phyloP scores from a whole-genome alignment of 1,140 invertebrate species.

The Hylaeus volcanicus region DNA sequence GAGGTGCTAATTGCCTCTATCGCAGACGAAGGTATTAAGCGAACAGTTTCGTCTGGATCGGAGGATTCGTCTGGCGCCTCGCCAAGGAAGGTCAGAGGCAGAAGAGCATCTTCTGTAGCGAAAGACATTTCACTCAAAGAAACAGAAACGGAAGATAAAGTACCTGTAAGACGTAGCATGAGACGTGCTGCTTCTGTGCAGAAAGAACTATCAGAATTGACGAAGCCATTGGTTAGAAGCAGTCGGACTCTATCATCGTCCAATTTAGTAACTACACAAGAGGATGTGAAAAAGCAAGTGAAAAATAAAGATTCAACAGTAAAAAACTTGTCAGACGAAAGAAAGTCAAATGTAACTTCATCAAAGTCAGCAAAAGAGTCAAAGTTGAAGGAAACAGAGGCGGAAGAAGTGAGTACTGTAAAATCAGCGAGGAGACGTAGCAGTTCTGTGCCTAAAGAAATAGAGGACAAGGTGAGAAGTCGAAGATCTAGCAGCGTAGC shows the following conservation, averaged over 20 bases:
- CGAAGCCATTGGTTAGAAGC: slow-evolving; percentile 13
- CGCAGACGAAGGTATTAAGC: slow-evolving; percentile 9
- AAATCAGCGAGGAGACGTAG: slow-evolving; percentile 50
- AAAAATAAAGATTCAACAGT: not conserved
- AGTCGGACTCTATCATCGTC: slow-evolving; percentile 56
- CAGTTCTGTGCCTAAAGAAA: slow-evolving; percentile 68
- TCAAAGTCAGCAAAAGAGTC: not conserved
- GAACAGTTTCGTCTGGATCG: not conserved
- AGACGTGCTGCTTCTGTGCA: slow-evolving; percentile 55
- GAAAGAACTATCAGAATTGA: slow-evolving; percentile 40
- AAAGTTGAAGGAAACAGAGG: not conserved
- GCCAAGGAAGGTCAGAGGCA: slow-evolving; percentile 5
- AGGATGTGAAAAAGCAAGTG: slow-evolving; percentile 2
- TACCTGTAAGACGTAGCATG: slow-evolving; percentile 42
- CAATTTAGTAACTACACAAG: slow-evolving; percentile 28
- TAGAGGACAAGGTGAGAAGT: not conserved
- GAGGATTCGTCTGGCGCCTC: not conserved
- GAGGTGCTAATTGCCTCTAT: slow-evolving; percentile 40
- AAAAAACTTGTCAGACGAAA: slow-evolving; percentile 17
- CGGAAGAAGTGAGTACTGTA: not conserved
- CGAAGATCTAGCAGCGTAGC: slow-evolving; percentile 51
- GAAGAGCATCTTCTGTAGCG: slow-evolving; percentile 14
- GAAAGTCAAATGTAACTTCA: not conserved
- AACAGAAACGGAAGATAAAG: slow-evolving; percentile 9
- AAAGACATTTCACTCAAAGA: not conserved